Conservation (phyloP, 1,140 invertebrate species). For the Drosophila hydei region DNA sequence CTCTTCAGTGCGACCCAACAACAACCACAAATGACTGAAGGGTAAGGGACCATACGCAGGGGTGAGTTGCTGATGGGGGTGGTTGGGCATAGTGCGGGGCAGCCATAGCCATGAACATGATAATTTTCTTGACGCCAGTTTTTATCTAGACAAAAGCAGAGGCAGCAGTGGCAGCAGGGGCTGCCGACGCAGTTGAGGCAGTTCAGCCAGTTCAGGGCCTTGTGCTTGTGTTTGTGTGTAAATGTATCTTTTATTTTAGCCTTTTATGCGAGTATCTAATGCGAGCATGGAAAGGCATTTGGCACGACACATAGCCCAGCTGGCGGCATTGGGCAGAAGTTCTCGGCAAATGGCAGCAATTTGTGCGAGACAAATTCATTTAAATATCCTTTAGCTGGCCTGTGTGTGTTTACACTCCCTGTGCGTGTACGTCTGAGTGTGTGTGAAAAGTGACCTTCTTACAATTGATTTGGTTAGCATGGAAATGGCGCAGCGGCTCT, state of each 20-base stretch:
- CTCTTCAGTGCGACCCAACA: conserved; percentile 48
- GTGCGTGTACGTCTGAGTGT: neutral
- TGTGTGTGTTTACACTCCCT: neutral
- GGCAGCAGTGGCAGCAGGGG: conserved; percentile 24
- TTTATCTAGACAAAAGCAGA: conserved; percentile 75
- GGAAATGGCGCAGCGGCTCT: conserved; percentile 44
- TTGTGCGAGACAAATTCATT: conserved; percentile 82
- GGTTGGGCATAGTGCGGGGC: conserved; percentile 9
- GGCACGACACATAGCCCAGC: conserved; percentile 78
- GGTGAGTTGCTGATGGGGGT: neutral
- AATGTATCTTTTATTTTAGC: conserved; percentile 83
- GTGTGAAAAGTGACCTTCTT: conserved; percentile 63
- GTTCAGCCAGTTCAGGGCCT: neutral
- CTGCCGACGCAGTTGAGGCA: conserved; percentile 12
- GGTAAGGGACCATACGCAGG: neutral
- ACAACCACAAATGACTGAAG: conserved; percentile 41
- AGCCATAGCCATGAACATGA: conserved; percentile 75
- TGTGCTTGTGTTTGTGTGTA: conserved; percentile 64
- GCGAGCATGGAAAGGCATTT: conserved; percentile 71
- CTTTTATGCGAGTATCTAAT: conserved; percentile 73
- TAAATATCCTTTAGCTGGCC: conserved; percentile 68
- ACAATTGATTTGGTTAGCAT: conserved; percentile 67
- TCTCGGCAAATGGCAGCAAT: conserved; percentile 76
- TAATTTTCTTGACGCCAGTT: conserved; percentile 82
- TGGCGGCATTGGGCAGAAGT: conserved; percentile 69